Evolutionary conservation across 2,797 vertebrate genomes (phyloP).

Genomic region (Huso huso): DNA sequence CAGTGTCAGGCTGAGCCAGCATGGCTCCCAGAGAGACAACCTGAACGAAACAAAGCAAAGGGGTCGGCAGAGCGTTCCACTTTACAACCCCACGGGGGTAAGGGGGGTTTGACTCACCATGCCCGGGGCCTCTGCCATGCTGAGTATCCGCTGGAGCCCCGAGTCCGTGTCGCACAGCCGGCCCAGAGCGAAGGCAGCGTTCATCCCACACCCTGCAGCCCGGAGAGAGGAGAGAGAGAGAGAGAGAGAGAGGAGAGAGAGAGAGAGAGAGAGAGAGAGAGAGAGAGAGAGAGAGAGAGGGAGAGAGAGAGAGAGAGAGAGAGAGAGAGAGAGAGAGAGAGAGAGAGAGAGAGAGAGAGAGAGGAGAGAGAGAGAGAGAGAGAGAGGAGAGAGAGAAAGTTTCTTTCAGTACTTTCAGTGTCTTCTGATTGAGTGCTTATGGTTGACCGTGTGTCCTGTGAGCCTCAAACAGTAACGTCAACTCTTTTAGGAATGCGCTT

Average conservation of each 20-base stretch:
- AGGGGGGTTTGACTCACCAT: slow-evolving; percentile 30
- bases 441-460: no score
- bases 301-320: no score
- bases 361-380: no score
- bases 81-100: not conserved
- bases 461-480: no score
- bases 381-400: no score
- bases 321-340: no score
- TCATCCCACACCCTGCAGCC: slow-evolving; percentile 40
- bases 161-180: slow-evolving; percentile 33
- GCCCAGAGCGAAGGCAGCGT: slow-evolving; percentile 41
- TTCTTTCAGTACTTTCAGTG: no score
- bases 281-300: not conserved
- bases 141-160: slow-evolving; percentile 27
- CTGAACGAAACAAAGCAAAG: slow-evolving; percentile 16
- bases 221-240: no score
- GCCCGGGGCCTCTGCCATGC: slow-evolving; percentile 23
- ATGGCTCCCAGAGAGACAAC: slow-evolving; percentile 31
- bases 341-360: no score
- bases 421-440: no score
- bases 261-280: not conserved
- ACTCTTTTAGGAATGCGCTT: no score
- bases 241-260: no score
- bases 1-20: slow-evolving; percentile 32
- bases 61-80: not conserved